These are phyloP conservation scores for Coptodon rendalli DNA, from an alignment of 2,113 vertebrate species.

Conservation along the genomic window DNA sequence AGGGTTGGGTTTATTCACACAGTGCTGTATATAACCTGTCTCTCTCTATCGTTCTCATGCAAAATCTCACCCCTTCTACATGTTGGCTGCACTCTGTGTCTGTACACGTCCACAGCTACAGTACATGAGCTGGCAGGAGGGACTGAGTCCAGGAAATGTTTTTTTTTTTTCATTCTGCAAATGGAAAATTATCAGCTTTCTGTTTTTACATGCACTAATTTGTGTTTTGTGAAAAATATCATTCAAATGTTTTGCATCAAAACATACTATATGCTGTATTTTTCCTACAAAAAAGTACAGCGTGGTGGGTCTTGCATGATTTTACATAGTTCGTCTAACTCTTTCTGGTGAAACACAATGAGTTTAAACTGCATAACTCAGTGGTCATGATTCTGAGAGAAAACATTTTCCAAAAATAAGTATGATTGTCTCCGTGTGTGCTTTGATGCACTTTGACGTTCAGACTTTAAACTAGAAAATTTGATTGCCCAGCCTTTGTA, in stretches of 20 bases:
- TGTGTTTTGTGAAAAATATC: not conserved
- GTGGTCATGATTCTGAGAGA: not conserved
- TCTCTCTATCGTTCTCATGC: not conserved
- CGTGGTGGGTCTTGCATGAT: not conserved
- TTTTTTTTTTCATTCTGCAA: not conserved
- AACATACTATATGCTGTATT: not conserved
- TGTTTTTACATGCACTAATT: not conserved
- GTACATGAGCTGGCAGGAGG: conserved; percentile 1
- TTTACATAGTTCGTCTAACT: not conserved
- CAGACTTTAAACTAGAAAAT: not conserved
- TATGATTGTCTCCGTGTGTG: not conserved
- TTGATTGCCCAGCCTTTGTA: not conserved
- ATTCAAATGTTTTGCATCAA: not conserved
- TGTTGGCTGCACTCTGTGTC: conserved; percentile 11
- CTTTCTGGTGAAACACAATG: not conserved
- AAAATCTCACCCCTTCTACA: not conserved
- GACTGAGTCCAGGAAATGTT: not conserved
- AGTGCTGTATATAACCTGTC: not conserved
- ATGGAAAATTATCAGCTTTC: not conserved
- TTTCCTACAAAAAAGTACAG: not conserved
- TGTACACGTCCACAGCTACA: conserved; percentile 25
- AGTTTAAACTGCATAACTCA: not conserved
- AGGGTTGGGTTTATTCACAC: not conserved
- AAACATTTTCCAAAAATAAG: not conserved
- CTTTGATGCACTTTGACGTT: not conserved